Evolutionary conservation across 2,797 vertebrate species (phyloP).

Genomic region (Schizopygopsis pylzovi): DNA sequence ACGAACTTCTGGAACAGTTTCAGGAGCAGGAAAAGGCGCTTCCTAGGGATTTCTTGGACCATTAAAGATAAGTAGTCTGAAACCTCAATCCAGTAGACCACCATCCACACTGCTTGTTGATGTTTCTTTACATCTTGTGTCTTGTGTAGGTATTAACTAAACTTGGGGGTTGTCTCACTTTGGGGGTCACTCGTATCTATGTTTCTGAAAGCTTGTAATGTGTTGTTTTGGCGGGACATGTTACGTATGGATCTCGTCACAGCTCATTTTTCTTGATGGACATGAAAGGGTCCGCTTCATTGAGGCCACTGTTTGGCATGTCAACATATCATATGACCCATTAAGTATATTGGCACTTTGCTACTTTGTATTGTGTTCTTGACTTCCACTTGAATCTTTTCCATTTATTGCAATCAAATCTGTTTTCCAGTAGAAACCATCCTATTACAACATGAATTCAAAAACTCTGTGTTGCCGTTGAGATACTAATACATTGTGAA

Average conservation of each 20-base stretch:
- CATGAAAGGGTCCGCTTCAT: slow-evolving; percentile 45
- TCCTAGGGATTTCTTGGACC: slow-evolving; percentile 80
- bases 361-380: slow-evolving; percentile 50
- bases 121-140: slow-evolving; percentile 12
- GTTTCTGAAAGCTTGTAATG: slow-evolving; percentile 47
- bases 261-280: slow-evolving; percentile 29
- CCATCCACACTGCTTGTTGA: slow-evolving; percentile 28
- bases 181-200: slow-evolving; percentile 23
- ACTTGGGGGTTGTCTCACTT: background rate
- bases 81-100: slow-evolving; percentile 24
- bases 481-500: slow-evolving; percentile 73
- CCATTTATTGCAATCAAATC: slow-evolving; percentile 30
- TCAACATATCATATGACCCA: slow-evolving; percentile 54
- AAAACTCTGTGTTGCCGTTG: slow-evolving; percentile 64
- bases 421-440: slow-evolving; percentile 44
- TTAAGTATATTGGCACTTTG: slow-evolving; percentile 53
- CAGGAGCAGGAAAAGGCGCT: slow-evolving; percentile 90
- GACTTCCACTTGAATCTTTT: slow-evolving; percentile 39
- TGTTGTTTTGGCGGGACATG: slow-evolving; percentile 41
- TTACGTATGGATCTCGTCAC: slow-evolving; percentile 38
- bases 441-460: slow-evolving; percentile 52
- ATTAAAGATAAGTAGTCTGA: slow-evolving; percentile 64
- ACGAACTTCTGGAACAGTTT: slow-evolving; percentile 91
- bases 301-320: slow-evolving; percentile 44
- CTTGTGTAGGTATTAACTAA: slow-evolving; percentile 11